Evolutionary conservation across 2,113 vertebrate species (phyloP), one percentile per base, ranked within the genome.

Genomic region (Ochotona curzoniae): DNA sequence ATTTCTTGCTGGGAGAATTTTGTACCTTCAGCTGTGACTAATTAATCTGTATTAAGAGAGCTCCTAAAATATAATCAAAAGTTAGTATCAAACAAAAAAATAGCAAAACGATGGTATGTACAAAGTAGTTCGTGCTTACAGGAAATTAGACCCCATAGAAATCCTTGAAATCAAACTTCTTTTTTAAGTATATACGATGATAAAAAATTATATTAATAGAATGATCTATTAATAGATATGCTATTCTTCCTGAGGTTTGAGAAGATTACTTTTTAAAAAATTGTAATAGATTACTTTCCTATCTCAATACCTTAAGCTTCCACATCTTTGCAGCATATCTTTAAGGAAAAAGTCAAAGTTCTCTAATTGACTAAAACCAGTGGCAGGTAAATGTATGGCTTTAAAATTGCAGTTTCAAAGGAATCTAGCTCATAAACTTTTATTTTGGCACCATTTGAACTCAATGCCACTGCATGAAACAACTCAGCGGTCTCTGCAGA

Each of bases 31-130:
- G 26, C 49, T 79, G 0, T 92, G 83, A 35, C 23, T 61, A 83
- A 69, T 74, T 38, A 88, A 49, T 38, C 57, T 74, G 5, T 78
- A 60, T 91, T 89, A 71, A 91, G 9, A n/a, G 92, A 67, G 51
- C 8, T 93, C 54, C 21, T 57, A 71, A 67, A 81, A 87, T 75
- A 76, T 17, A 89, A 47, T 76, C 14, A 78, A 83, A 30, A n/a
- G 38, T 35, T n/a, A 47, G 83, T 73, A 67, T 67, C 32, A 76
- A 89, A 91, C 78, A 21, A 28, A 83, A 15, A 79, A 51, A 64
- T 66, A 76, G 14, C 23, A 66, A 44, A 87, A 88, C 86, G 38
- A 54, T 5, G 5, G 30, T 21, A 5, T 91, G 0, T 64, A 51
- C 44, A 79, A 89, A 87, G 74, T 5, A 92, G 18, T 3, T 8